These are phyloP conservation scores for Drosophila gaucha DNA, from an alignment of 2,888 invertebrate genomes.

Conservation along the genomic window DNA sequence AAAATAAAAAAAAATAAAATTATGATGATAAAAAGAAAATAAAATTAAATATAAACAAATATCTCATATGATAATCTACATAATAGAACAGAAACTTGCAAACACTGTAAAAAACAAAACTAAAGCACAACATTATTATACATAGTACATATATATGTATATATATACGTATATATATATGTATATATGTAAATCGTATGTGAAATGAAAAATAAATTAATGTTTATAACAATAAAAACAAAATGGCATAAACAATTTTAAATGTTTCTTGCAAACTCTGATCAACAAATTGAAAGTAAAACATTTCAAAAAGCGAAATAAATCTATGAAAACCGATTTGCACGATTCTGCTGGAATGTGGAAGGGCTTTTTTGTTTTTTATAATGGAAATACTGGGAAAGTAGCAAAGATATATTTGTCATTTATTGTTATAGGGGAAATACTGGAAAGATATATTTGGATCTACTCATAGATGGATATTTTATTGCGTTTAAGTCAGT, in stretches of 20 bases:
- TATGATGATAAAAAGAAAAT: constrained; percentile 21
- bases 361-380: no score
- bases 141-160: constrained; percentile 53
- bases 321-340: constrained; percentile 57
- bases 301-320: constrained; percentile 50
- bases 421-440: no score
- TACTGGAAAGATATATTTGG: no score
- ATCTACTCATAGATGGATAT: no score
- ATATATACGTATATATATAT: constrained; percentile 44
- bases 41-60: constrained; percentile 33
- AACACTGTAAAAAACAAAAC: constrained; percentile 67
- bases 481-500: no score
- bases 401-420: no score
- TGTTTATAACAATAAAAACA: constrained; percentile 66
- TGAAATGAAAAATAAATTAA: constrained; percentile 66
- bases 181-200: constrained; percentile 45
- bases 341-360: constrained; percentile 22
- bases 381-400: no score
- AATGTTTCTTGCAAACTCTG: constrained; percentile 58
- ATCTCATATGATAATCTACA: constrained; percentile 61
- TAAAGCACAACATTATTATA: constrained; percentile 40
- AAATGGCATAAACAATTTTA: constrained; percentile 68
- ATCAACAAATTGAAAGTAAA: constrained; percentile 50
- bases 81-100: constrained; percentile 62
- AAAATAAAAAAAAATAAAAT: constrained; percentile 23